A percentile compares a stretch with the other conserved stretches of the same genome.
Evolutionary conservation across 2,797 vertebrate species (phyloP).

Genomic region (Pygocentrus nattereri): DNA sequence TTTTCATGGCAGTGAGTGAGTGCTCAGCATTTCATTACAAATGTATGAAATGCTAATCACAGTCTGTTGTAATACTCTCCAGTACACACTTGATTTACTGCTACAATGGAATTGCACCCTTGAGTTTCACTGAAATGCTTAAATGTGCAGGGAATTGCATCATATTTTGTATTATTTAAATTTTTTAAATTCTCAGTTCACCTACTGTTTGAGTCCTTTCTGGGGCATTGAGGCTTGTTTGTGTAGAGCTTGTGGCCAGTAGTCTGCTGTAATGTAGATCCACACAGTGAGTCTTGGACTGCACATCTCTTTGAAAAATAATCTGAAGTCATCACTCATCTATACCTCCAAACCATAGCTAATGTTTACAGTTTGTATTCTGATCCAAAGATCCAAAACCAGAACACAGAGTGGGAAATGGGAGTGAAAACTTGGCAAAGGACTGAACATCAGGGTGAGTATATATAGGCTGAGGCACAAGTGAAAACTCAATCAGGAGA

Average conservation of each 20-base stretch:
- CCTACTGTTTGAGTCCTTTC: slow-evolving; percentile 36
- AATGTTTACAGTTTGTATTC: no score
- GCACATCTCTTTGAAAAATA: slow-evolving; percentile 10
- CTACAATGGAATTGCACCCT: slow-evolving; percentile 44
- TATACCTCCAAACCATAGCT: not conserved
- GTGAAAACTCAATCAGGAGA: no score
- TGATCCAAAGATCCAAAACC: no score
- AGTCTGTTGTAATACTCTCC: slow-evolving; percentile 40
- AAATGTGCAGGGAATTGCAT: slow-evolving; percentile 49
- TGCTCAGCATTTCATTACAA: slow-evolving; percentile 41
- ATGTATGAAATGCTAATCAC: slow-evolving; percentile 52
- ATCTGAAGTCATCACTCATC: slow-evolving; percentile 1
- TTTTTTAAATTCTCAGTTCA: slow-evolving; percentile 46
- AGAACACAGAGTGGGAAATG: no score
- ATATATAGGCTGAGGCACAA: no score
- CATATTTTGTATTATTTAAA: slow-evolving; percentile 42
- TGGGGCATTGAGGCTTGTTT: not conserved
- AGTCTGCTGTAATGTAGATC: not conserved
- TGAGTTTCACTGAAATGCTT: slow-evolving; percentile 50
- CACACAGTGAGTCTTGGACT: not conserved
- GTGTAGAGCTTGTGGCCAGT: not conserved
- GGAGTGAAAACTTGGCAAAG: no score
- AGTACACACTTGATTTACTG: slow-evolving; percentile 49
- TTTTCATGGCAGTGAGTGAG: slow-evolving; percentile 15
- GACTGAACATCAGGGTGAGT: no score